Evolutionary conservation across 2,113 vertebrate genomes (phyloP).

Genomic region (Mobula hypostoma): DNA sequence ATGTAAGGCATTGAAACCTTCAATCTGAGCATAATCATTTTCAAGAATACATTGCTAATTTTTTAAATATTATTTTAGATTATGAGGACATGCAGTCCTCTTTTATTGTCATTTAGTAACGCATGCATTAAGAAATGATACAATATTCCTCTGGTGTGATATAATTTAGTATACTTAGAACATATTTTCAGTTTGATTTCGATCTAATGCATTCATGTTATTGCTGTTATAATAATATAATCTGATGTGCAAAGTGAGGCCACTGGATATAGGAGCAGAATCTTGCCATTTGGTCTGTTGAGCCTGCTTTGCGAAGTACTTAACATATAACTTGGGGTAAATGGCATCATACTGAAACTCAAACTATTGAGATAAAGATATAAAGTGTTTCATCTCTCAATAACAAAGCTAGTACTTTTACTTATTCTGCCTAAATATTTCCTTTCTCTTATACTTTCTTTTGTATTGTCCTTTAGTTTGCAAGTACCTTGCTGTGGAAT

Average conservation of each 20-base stretch:
- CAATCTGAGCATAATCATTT: background rate
- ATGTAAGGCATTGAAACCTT: background rate
- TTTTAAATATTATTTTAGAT: no score
- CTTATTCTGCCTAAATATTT: background rate
- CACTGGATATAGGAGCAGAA: no score
- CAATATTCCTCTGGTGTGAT: no score
- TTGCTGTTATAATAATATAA: background rate
- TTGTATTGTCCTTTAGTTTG: conserved; percentile 63
- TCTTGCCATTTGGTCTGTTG: no score
- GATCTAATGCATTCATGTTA: background rate
- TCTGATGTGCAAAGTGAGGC: background rate
- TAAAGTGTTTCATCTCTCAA: background rate
- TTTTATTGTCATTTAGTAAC: no score
- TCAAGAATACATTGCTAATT: background rate
- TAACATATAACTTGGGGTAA: background rate
- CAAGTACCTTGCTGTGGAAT: conserved; percentile 88
- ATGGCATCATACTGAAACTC: background rate
- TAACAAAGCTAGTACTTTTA: background rate
- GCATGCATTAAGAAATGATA: no score
- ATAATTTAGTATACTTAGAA: background rate
- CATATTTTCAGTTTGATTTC: background rate
- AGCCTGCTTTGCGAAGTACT: background rate
- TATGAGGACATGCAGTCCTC: no score
- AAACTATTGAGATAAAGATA: background rate
- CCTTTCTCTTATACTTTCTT: background rate